Conservation (phyloP, 2,113 vertebrate species). For the Piliocolobus tephrosceles region DNA sequence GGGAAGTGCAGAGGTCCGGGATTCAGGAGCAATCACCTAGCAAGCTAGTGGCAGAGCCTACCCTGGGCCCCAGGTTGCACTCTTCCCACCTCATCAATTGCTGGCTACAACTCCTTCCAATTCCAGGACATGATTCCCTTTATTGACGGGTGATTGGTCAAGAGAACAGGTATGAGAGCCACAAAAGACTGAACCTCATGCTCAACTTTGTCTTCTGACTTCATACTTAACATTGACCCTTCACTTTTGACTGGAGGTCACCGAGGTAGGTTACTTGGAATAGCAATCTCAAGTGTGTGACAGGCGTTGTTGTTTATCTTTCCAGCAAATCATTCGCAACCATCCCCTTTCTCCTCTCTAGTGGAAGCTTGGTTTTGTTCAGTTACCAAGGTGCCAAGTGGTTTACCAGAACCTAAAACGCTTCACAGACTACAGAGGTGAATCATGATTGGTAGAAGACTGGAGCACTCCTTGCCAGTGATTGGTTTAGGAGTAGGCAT, state of each 20-base stretch:
- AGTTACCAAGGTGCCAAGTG: background rate
- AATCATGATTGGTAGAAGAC: background rate
- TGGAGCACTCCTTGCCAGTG: background rate
- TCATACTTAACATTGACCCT: background rate
- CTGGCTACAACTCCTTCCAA: background rate
- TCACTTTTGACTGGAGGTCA: background rate
- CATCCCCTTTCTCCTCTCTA: background rate
- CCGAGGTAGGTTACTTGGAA: background rate
- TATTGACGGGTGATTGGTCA: background rate
- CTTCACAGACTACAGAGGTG: fast-evolving
- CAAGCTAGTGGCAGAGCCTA: background rate
- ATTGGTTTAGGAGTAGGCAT: background rate
- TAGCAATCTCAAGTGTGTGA: background rate
- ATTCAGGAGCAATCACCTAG: background rate
- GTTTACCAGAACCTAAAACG: background rate
- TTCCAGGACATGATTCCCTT: background rate
- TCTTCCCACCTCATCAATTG: too few species aligned
- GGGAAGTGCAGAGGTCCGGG: background rate
- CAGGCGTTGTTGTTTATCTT: background rate
- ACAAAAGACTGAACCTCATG: background rate
- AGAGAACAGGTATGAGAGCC: background rate
- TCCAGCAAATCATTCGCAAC: background rate
- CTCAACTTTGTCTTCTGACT: background rate
- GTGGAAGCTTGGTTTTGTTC: background rate
- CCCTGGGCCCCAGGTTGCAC: background rate